Base-by-base conservation (phyloP, 1,140 invertebrate genomes). In the Aporrectodea caliginosa region DNA sequence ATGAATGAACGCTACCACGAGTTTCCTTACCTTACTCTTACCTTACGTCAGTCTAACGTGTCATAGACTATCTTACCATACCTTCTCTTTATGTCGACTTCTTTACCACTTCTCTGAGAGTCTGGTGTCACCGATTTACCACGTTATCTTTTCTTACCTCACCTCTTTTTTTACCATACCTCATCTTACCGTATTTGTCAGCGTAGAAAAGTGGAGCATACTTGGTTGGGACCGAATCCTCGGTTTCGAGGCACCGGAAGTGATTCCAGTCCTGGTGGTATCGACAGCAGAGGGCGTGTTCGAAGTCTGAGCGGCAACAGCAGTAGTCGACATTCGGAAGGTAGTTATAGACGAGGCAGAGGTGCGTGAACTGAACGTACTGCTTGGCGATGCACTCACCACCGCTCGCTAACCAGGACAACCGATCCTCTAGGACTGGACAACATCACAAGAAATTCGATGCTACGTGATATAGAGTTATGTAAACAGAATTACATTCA, bases 341-440 rank as follows among this genome's bases (percentile, higher is more conserved):
- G 77, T 78, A 78, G 77, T 78, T 78, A 69, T 29, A 70, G 0
- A 78, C 77, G 77, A 33, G 29, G 69, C 77, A 78, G 58, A 70
- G 68, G 32, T 78, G 77, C 1, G 77, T 78, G 69, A 70, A 78
- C 22, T 78, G 77, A 2, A 78, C 77, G 69, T 78, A 78, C 73
- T 68, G 33, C 2, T 78, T 78, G 58, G 34, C 58, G n/a, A 12
- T 71, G 75, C 75, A 77, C 35, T 77, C 35, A 30, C 75, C 75
- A 33, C 75, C 75, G 0, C n/a, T 32, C 29, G 73, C 31, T 33
- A 74, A 33, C 73, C 73, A 74, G 33, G n/a, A 14, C 0, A 74
- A 33, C 22, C 73, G 29, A 30, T 33, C 22, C 31, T 74, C 27
- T 14, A 34, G n/a, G 22, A 74, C 73, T 74, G 73, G 12, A 12